Evolutionary conservation across 2,797 vertebrate species (phyloP), one percentile per base, ranked within the genome.

Genomic region (Bryconaethiops microstoma): DNA sequence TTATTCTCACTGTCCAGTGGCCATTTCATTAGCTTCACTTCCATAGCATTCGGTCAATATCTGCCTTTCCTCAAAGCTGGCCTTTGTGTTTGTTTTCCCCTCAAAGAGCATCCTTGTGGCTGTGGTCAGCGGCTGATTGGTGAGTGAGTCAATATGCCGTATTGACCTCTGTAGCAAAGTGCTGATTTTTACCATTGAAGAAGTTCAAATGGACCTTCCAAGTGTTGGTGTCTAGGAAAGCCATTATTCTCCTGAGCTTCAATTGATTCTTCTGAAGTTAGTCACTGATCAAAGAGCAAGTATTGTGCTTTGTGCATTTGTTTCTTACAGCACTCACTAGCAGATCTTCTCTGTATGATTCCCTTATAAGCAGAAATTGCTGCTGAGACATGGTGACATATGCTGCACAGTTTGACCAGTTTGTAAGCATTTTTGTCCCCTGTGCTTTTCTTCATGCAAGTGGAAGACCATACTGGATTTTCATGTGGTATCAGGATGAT

Each of bases 301-400:
- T 65, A 35, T 29, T 80, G 75, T 74, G 29, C 19, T 23, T 29
- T 77, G 75, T 70, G 29, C 14, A 9, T 67, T 9, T 52, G 50
- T 29, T 74, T 63, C 45, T 5, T 40, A 21, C 19, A 52, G 65
- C 35, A 52, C 63, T 69, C 59, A 29, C 45, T 25, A 70, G 65
- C 48, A 2, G 13, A 0, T 74, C 71, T 57, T 76, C 70, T 52
- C 63, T 75, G 76, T 81, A 77, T 72, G 14, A 80, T 74, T 84
- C 70, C 50, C 45, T 72, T 62, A 71, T 81, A 73, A 67, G 48
- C 42, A 79, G 70, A 82, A 82, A 79, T 72, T 65, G 67, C 77
- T 74, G 73, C 81, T 81, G 83, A 63, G 78, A 81, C 59, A 21
- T 13, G 8, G 65, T 78, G 78, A 76, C 86, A 85, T 81, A 84